phyloP scores from a whole-genome alignment of 92 coral and sea anemone genomes.

The Heliopora coerulea region DNA sequence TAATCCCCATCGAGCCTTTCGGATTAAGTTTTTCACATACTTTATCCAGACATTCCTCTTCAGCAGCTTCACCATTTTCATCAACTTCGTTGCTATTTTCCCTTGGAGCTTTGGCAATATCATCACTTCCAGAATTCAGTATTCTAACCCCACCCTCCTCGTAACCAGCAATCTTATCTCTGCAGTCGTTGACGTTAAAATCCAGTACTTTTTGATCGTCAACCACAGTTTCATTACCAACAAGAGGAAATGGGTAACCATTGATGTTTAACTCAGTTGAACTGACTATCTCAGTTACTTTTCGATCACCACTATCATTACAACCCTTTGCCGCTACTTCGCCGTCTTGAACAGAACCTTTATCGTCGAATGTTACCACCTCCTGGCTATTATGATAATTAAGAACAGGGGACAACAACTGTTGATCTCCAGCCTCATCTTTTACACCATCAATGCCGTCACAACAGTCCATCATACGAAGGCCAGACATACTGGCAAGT shows the following conservation, averaged over 20 bases:
- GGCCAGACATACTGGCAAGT: background rate
- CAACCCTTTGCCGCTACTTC: background rate
- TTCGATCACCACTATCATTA: background rate
- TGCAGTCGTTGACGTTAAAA: background rate
- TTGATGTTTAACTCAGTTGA: background rate
- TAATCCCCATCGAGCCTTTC: background rate
- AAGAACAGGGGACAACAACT: conserved; percentile 36
- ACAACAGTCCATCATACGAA: conserved; percentile 41
- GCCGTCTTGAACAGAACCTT: background rate
- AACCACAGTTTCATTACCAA: background rate
- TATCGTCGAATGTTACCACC: background rate
- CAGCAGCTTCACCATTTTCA: background rate
- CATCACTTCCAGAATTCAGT: background rate
- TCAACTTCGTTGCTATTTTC: background rate
- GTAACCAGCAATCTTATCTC: background rate
- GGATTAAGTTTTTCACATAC: background rate
- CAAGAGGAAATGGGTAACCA: background rate
- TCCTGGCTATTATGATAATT: conserved; percentile 37
- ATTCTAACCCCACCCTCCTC: background rate
- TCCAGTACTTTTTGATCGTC: background rate
- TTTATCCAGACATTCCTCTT: background rate
- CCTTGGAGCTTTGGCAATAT: too few relatives aligned
- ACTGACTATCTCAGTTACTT: background rate
- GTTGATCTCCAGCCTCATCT: conserved; percentile 35
- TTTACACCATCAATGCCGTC: conserved; percentile 42